Evolutionary conservation across 2,797 vertebrate species (phyloP).

Genomic region (Pyrocephalus nanus): DNA sequence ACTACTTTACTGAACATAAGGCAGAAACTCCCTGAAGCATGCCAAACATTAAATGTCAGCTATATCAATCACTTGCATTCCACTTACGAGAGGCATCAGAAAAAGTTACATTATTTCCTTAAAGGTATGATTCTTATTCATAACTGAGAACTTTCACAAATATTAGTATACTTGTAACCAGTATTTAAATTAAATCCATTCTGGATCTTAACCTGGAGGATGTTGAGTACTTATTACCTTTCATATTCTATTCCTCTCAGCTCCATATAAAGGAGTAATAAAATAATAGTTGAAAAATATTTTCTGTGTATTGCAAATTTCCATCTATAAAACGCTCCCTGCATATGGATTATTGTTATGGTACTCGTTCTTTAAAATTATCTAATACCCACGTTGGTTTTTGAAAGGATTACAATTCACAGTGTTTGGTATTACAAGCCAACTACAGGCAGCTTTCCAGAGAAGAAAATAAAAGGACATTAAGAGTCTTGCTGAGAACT

Average conservation of each 20-base stretch:
- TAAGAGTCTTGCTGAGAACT: background rate
- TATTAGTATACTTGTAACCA: background rate
- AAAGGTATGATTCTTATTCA: background rate
- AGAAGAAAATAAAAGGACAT: constrained; percentile 21
- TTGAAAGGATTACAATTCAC: background rate
- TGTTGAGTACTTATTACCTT: background rate
- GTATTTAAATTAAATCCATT: background rate
- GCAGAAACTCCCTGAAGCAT: constrained; percentile 1
- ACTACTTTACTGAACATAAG: background rate
- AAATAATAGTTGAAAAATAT: background rate
- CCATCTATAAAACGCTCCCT: background rate
- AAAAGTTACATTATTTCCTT: background rate
- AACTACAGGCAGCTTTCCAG: constrained; percentile 22
- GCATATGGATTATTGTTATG: background rate
- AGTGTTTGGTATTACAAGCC: background rate
- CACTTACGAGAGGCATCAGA: background rate
- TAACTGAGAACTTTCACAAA: background rate
- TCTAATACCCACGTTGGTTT: background rate
- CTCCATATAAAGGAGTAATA: background rate
- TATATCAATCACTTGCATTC: constrained; percentile 24
- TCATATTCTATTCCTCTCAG: background rate
- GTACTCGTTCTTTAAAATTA: background rate
- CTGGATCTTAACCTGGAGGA: background rate
- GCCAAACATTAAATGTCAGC: constrained; percentile 29
- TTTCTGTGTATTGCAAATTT: background rate